Base-by-base conservation (phyloP, 2,888 invertebrate genomes). In the Nineta flava region DNA sequence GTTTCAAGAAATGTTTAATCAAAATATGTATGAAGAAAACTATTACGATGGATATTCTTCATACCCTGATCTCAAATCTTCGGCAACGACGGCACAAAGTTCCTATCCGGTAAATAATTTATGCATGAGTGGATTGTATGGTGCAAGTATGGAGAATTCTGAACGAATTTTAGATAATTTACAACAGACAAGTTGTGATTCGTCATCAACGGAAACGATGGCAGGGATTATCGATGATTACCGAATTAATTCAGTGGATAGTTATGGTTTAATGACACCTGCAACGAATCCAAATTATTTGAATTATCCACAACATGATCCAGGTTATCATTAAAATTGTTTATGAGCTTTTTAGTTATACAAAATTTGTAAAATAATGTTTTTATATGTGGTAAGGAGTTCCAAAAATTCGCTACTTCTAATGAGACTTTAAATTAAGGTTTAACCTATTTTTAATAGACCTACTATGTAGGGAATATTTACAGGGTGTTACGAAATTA, bases 101-200 rank as follows among this genome's bases (percentile, higher is more conserved):
- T 47, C 47, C 17, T 47, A 49, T 49, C 49, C 49, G 10, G 35
- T 44, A 9, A 49, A 45, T 15, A 49, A 45, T 21, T 26, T 35
- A 21, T 26, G 26, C 7, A 26, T 26, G 26, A 13, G 44, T 2
- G 35, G 35, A 6, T 26, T 41, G 45, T 49, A 49, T 34, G 38
- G 49, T 32, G 49, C 49, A 7, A 49, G 31, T 35, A 44, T 49
- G 49, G 45, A 49, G 4, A 44, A 49, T 41, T 26, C 26, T 10
- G 35, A 47, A 19, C 15, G 34, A 16, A 35, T 35, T 15, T 34
- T 16, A 7, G 12, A 15, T 9, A 34, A 47, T 9, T 34, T 15
- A 12, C 16, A 38, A 16, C 48, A 41, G 7, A 41, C 19, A 7
- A 48, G 48, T 40, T 48, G 48, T 26, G 48, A 48, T 48, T 40